A percentile compares a stretch with the other conserved stretches of the same genome.
phyloP scores from a whole-genome alignment of 1,140 invertebrate genomes.

The Oryzaephilus surinamensis region DNA sequence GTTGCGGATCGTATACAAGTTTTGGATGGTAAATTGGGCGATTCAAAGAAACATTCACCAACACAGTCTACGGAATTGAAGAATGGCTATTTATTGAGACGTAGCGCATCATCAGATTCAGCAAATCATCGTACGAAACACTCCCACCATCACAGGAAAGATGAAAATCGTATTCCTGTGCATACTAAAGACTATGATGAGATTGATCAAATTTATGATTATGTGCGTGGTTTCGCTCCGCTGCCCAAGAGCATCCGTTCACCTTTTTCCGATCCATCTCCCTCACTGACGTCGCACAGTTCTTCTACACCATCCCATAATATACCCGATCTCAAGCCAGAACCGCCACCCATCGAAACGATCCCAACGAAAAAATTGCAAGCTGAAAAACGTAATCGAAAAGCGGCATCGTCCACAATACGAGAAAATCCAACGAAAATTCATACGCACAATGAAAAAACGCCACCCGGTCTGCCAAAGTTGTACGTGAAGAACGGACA shows the following conservation, averaged over 20 bases:
- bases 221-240: constrained; percentile 83
- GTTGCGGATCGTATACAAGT: constrained; percentile 76
- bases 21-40: constrained; percentile 63
- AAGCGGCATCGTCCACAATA: constrained; percentile 39
- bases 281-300: constrained; percentile 37
- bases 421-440: constrained; percentile 34
- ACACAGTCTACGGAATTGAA: constrained; percentile 40
- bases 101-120: constrained; percentile 63
- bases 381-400: constrained; percentile 56
- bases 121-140: constrained; percentile 42
- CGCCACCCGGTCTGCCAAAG: constrained; percentile 53
- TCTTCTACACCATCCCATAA: constrained; percentile 45
- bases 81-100: constrained; percentile 51
- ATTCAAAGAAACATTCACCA: constrained; percentile 43
- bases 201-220: constrained; percentile 94
- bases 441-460: constrained; percentile 37
- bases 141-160: constrained; percentile 32
- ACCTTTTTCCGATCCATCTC: constrained; percentile 47
- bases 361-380: constrained; percentile 75
- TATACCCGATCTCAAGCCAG: constrained; percentile 55
- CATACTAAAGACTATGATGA: constrained; percentile 83
- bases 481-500: constrained; percentile 66
- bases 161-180: constrained; percentile 42
- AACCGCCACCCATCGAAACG: constrained; percentile 82
- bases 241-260: constrained; percentile 70